Conservation (phyloP, 2,888 invertebrate genomes). For the Drosophila maculinotata region DNA sequence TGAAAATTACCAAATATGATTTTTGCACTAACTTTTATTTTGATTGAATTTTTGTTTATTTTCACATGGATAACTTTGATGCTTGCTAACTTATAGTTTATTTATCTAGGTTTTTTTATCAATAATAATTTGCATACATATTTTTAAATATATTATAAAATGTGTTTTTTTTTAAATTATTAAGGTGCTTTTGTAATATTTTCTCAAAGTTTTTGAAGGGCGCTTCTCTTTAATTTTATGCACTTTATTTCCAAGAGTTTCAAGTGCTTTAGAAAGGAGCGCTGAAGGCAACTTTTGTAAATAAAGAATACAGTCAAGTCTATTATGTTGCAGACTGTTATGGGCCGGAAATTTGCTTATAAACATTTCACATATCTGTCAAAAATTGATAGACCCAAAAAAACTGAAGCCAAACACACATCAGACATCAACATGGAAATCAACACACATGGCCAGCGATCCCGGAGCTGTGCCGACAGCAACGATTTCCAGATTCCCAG, state of each 20-base stretch:
- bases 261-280: background rate
- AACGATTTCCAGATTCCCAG: constrained; percentile 32
- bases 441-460: constrained; percentile 47
- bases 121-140: too few relatives aligned
- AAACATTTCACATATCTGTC: constrained; percentile 73
- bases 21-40: background rate
- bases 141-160: background rate
- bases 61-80: background rate
- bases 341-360: constrained; percentile 48
- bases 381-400: constrained; percentile 50
- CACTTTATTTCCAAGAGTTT: background rate
- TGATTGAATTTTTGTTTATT: background rate
- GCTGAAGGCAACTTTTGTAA: background rate
- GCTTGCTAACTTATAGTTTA: background rate
- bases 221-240: background rate
- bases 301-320: background rate
- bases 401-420: constrained; percentile 16
- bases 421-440: constrained; percentile 20
- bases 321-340: constrained; percentile 7
- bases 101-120: background rate
- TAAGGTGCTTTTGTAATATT: too few relatives aligned
- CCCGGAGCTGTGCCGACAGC: constrained; percentile 40
- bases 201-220: too few relatives aligned
- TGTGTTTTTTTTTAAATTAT: background rate
- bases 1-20: background rate